Conservation (phyloP, 2,888 invertebrate species). For the Luperina testacea region DNA sequence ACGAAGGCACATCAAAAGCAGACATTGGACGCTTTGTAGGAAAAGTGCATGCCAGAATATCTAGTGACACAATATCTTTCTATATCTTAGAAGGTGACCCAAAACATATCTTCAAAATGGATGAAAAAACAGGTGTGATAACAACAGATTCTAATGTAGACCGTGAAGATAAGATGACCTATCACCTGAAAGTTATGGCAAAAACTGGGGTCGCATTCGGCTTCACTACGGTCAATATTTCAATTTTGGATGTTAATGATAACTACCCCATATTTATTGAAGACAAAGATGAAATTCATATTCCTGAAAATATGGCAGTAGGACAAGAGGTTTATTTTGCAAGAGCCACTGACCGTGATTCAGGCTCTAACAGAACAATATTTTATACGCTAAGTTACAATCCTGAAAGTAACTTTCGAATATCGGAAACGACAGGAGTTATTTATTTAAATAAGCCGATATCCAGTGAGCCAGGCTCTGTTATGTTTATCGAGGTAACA, state of each 20-base stretch:
- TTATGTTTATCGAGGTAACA: conserved; percentile 93
- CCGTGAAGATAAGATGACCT: conserved; percentile 94
- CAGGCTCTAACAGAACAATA: conserved; percentile 96
- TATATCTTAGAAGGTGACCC: conserved; percentile 95
- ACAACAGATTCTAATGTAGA: conserved; percentile 95
- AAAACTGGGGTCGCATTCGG: conserved; percentile 94
- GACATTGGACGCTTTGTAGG: conserved; percentile 94
- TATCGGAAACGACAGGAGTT: conserved; percentile 96
- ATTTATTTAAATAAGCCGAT: conserved; percentile 96
- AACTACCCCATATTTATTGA: conserved; percentile 96
- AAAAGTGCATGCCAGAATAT: conserved; percentile 91
- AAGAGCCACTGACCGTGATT: conserved; percentile 96
- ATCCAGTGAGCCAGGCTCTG: conserved; percentile 92
- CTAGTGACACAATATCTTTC: conserved; percentile 93
- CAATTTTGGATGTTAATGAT: conserved; percentile 96
- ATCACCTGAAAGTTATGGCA: conserved; percentile 95
- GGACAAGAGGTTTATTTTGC: conserved; percentile 98
- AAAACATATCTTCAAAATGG: conserved; percentile 94
- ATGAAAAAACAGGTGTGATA: conserved; percentile 94
- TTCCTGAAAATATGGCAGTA: conserved; percentile 97
- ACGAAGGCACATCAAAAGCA: conserved; percentile 92
- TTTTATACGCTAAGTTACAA: conserved; percentile 95
- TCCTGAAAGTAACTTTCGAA: conserved; percentile 94
- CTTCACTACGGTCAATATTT: conserved; percentile 94
- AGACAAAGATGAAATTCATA: conserved; percentile 94